A percentile compares a stretch with the other conserved stretches of the same genome.
Conservation (phyloP, 2,113 vertebrate species). For the Sylvilagus bachmani region DNA sequence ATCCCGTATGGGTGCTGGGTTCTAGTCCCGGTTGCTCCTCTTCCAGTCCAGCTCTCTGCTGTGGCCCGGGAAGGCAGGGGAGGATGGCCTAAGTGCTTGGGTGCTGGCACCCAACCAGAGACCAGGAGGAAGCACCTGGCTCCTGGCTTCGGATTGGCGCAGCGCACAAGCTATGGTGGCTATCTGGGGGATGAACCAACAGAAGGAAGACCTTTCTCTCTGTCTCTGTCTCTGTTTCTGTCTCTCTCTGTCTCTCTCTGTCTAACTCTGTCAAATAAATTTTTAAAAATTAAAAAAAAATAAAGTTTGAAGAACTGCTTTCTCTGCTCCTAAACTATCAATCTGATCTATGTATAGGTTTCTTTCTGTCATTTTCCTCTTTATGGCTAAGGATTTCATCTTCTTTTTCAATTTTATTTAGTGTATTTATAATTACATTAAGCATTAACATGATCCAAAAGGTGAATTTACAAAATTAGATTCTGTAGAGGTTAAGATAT, state of each 20-base stretch:
- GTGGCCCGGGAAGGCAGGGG: no score
- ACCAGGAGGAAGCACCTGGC: no score
- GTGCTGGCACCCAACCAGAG: no score
- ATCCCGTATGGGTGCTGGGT: no score
- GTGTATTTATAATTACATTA: neutral
- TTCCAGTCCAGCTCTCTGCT: no score
- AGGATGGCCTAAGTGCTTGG: no score
- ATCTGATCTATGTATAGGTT: neutral
- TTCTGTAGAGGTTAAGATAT: neutral
- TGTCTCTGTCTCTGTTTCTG: neutral
- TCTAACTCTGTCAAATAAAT: neutral
- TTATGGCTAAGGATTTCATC: neutral
- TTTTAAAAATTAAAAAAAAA: neutral
- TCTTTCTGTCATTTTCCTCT: neutral
- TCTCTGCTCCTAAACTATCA: neutral
- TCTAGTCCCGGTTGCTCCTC: no score
- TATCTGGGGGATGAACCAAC: no score
- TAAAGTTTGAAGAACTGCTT: neutral
- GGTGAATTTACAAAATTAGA: neutral
- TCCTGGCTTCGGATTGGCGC: no score
- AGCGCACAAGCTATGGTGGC: no score
- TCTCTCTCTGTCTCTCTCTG: neutral
- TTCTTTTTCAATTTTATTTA: slow-evolving; percentile 1
- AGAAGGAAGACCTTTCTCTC: no score
- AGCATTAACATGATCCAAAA: neutral